These are phyloP conservation scores for Seira ritae DNA, from an alignment of 2,888 invertebrate species.

Conservation along the genomic window DNA sequence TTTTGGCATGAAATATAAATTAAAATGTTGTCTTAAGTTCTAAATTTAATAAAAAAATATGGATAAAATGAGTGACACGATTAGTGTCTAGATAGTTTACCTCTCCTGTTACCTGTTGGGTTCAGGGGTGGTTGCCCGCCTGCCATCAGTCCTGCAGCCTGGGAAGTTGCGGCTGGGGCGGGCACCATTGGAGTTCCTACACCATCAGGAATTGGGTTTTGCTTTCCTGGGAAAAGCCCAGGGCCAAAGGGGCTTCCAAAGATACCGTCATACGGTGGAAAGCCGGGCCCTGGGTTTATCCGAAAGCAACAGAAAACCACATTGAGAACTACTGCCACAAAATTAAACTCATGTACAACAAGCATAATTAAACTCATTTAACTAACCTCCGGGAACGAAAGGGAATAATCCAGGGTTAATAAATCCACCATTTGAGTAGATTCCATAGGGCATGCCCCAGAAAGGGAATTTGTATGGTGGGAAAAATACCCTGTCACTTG, in stretches of 20 bases:
- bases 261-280: slow-evolving; percentile 70
- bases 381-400: slow-evolving; percentile 70
- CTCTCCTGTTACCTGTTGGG: slow-evolving; percentile 34
- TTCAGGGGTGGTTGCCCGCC: slow-evolving; percentile 40
- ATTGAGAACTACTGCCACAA: not conserved
- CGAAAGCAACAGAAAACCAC: not conserved
- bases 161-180: not conserved
- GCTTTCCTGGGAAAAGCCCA: slow-evolving; percentile 48
- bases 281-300: slow-evolving; percentile 57
- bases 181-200: slow-evolving; percentile 32
- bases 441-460: slow-evolving; percentile 64
- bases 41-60: no score
- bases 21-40: no score
- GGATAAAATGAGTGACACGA: no score
- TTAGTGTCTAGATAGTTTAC: no score
- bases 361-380: no score
- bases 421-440: slow-evolving; percentile 69
- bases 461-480: slow-evolving; percentile 70
- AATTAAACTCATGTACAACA: no score
- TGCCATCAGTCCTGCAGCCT: not conserved
- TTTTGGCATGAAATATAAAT: no score
- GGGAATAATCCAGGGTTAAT: slow-evolving; percentile 72
- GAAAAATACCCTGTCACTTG: slow-evolving; percentile 67
- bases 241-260: slow-evolving; percentile 71
- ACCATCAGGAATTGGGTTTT: slow-evolving; percentile 30